Conservation (phyloP, 2,888 invertebrate genomes). For the Hirudinaria manillensis region DNA sequence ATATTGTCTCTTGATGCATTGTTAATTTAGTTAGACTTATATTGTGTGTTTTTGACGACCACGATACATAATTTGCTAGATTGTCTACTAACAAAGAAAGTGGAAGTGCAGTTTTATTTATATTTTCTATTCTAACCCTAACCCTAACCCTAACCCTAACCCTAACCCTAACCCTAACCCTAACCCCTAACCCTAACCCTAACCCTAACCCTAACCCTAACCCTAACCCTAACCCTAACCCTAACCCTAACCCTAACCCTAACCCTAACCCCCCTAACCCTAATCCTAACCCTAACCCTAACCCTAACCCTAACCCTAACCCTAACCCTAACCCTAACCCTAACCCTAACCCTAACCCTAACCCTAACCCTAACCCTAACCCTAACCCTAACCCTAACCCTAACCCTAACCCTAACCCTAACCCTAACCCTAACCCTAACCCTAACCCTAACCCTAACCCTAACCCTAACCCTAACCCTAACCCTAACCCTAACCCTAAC, state of each 20-base stretch:
- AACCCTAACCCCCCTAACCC: constrained; percentile 29
- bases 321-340: constrained; percentile 28
- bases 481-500: constrained; percentile 39
- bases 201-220: constrained; percentile 37
- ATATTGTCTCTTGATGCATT: too few relatives aligned
- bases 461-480: constrained; percentile 25
- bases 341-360: constrained; percentile 29
- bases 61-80: too few relatives aligned
- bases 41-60: too few relatives aligned
- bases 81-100: too few relatives aligned
- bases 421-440: constrained; percentile 28
- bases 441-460: constrained; percentile 27
- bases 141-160: too few relatives aligned
- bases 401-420: constrained; percentile 24
- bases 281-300: constrained; percentile 28
- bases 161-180: too few relatives aligned
- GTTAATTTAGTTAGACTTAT: too few relatives aligned
- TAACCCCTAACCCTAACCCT: constrained; percentile 40
- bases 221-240: constrained; percentile 38
- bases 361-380: constrained; percentile 29
- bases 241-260: constrained; percentile 28
- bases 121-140: too few relatives aligned
- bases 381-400: constrained; percentile 28
- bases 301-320: constrained; percentile 29
- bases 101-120: too few relatives aligned